phyloP scores from a whole-genome alignment of 2,113 vertebrate species.

The Anarrhichthys ocellatus region DNA sequence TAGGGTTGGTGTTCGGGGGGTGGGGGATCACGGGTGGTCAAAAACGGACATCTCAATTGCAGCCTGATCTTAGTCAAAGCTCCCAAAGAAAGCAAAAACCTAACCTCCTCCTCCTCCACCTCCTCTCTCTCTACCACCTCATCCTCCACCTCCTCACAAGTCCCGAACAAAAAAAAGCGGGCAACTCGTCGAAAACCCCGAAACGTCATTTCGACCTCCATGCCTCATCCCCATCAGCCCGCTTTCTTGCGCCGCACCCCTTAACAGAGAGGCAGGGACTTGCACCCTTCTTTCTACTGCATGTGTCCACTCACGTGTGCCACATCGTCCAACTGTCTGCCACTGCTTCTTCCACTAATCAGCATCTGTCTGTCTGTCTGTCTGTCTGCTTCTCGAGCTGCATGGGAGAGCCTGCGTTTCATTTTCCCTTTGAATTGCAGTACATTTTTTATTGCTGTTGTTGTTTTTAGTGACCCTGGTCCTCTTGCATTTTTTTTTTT shows the following conservation, averaged over 20 bases:
- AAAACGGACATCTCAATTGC: slow-evolving; percentile 96
- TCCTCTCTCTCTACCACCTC: slow-evolving; percentile 42
- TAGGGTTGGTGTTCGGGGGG: slow-evolving; percentile 4
- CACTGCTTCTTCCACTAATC: slow-evolving; percentile 42
- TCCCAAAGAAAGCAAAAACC: slow-evolving; percentile 68
- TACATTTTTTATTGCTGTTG: slow-evolving; percentile 46
- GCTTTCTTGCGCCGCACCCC: not conserved
- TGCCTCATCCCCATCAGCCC: slow-evolving; percentile 31
- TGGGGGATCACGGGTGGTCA: slow-evolving; percentile 55
- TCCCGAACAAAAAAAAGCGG: slow-evolving; percentile 14
- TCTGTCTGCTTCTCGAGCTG: slow-evolving; percentile 69
- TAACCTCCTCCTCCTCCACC: slow-evolving; percentile 44
- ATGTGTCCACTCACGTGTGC: slow-evolving; percentile 79
- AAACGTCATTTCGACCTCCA: slow-evolving; percentile 53
- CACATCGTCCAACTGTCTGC: slow-evolving; percentile 55
- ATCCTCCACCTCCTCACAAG: slow-evolving; percentile 36
- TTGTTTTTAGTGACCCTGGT: slow-evolving; percentile 42
- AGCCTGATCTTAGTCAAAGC: slow-evolving; percentile 96
- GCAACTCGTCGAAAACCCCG: slow-evolving; percentile 32
- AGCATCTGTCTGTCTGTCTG: slow-evolving; percentile 49
- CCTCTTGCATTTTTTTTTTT: slow-evolving; percentile 36
- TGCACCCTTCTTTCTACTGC: slow-evolving; percentile 55
- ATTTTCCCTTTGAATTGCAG: slow-evolving; percentile 26
- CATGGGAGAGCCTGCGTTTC: slow-evolving; percentile 79
- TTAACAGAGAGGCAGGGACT: slow-evolving; percentile 23